These are phyloP conservation scores for Pantherophis alleghaniensis DNA, from an alignment of 2,797 vertebrate genomes.

Conservation along the genomic window DNA sequence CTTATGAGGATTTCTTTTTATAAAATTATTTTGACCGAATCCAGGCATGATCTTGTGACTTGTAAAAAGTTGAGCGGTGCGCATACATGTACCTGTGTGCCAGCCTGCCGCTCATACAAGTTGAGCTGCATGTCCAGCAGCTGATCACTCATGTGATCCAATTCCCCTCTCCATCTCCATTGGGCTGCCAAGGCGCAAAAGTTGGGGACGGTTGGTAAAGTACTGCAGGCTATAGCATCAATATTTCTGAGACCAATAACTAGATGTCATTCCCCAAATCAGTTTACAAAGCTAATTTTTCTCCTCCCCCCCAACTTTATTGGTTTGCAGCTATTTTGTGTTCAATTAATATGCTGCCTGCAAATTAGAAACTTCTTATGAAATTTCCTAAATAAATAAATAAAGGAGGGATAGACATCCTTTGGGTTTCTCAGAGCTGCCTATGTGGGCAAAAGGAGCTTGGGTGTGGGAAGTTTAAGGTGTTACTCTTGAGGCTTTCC, in stretches of 20 bases:
- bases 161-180: no score
- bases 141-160: background rate
- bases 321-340: background rate
- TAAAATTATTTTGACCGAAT: background rate
- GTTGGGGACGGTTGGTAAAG: background rate
- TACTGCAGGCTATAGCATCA: background rate
- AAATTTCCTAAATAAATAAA: background rate
- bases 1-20: background rate
- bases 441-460: background rate
- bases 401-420: background rate
- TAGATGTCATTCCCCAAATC: background rate
- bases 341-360: background rate
- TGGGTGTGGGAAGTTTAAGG: background rate
- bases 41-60: background rate
- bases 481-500: background rate
- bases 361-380: background rate
- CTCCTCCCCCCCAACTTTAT: background rate
- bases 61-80: background rate
- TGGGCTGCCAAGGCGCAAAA: background rate
- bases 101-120: background rate
- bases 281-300: background rate
- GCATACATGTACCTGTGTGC: background rate
- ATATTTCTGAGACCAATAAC: background rate
- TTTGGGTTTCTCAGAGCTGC: background rate
- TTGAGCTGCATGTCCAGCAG: background rate